Conservation (phyloP, 2,797 vertebrate genomes). For the Peromyscus eremicus region DNA sequence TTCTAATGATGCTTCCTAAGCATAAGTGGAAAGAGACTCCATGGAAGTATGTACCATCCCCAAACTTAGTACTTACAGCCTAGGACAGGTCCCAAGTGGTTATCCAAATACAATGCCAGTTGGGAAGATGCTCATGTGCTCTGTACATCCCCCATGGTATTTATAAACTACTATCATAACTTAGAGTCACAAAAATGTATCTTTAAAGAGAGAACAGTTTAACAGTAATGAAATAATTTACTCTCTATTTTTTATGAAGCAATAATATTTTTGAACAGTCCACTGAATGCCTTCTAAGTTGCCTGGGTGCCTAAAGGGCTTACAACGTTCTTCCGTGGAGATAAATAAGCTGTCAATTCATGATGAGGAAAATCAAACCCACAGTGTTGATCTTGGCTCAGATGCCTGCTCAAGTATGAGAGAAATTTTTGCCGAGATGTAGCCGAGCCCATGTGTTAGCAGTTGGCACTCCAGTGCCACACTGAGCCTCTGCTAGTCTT, state of each 20-base stretch:
- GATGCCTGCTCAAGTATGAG: constrained; percentile 87
- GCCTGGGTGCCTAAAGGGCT: constrained; percentile 89
- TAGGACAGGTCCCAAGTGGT: neutral
- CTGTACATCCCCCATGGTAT: neutral
- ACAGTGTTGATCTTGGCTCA: constrained; percentile 90
- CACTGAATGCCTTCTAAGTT: constrained; percentile 91
- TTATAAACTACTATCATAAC: constrained; percentile 76
- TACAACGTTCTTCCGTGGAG: constrained; percentile 90
- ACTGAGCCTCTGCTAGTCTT: constrained; percentile 87
- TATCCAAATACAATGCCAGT: neutral
- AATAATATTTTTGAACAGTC: constrained; percentile 92
- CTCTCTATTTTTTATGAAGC: constrained; percentile 86
- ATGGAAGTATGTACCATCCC: constrained; percentile 68
- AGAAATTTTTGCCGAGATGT: constrained; percentile 87
- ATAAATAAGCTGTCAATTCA: constrained; percentile 93
- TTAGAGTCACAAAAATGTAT: constrained; percentile 65
- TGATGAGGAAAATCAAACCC: constrained; percentile 91
- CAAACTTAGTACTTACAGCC: constrained; percentile 62
- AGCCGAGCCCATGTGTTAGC: constrained; percentile 90
- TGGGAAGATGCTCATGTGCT: neutral
- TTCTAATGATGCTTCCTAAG: constrained; percentile 59
- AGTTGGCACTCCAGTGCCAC: constrained; percentile 88
- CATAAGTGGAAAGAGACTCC: constrained; percentile 67
- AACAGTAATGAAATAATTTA: constrained; percentile 78
- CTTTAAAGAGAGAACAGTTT: constrained; percentile 58